Evolutionary conservation across 2,797 vertebrate genomes (phyloP), one percentile per base, ranked within the genome.

Genomic region (Picus viridis): DNA sequence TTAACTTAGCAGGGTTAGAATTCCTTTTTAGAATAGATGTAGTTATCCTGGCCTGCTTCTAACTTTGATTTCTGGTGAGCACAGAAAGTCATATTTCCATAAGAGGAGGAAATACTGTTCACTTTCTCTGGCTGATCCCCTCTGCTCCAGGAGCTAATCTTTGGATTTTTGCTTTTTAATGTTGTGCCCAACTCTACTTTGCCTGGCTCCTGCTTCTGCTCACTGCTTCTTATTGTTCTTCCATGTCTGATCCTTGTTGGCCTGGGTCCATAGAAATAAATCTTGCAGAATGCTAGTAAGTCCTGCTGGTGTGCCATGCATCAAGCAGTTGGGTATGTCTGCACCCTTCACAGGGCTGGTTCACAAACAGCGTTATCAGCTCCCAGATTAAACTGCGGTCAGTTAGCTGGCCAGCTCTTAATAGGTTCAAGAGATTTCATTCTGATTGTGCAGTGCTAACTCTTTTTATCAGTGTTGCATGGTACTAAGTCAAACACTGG

Each of bases 41-140:
- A 65, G 56, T 88, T 92, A 57, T 56, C 65, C 39, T 84, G 74
- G n/a, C 53, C 92, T 83, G 18, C 53, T 86, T 63, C 51, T 70
- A 63, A 57, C 54, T 83, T 78, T 13, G 83, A 16, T 86, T 88
- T 88, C 67, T 90, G 77, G 47, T 88, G 57, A 56, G 76, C 27
- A 3, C 49, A 26, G 78, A 17, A 85, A 83, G 57, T 76, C 12
- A 0, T 76, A 47, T 34, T 92, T 80, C 78, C 68, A 12, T 68
- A 64, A 79, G 88, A 74, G 32, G 58, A 83, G 78, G 86, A 84
- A 94, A 85, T 68, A 58, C 65, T n/a, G 10, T 57, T 88, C 24
- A 8, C 58, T 90, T 90, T 49, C 61, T 45, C 29, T 65, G 78
- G 29, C 67, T 95, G 73, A 65, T 89, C 86, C 56, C 7, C 4